phyloP scores from a whole-genome alignment of 2,113 vertebrate species.

The Nestor notabilis region DNA sequence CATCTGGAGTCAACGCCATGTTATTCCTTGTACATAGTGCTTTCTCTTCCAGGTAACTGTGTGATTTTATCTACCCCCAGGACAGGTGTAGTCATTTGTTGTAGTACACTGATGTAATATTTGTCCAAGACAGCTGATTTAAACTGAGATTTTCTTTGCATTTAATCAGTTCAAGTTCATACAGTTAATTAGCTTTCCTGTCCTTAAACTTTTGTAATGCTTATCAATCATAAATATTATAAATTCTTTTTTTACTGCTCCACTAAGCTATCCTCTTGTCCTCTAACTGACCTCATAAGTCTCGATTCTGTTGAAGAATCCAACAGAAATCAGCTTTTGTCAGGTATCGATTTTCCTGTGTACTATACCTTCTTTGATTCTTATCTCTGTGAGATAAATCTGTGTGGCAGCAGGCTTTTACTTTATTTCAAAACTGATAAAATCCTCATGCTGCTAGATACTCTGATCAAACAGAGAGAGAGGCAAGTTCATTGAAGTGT shows the following conservation, averaged over 20 bases:
- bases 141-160: not conserved
- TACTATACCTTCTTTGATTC: not conserved
- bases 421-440: not conserved
- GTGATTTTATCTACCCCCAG: not conserved
- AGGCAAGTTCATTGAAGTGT: not conserved
- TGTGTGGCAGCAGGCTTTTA: not conserved
- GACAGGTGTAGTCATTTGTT: not conserved
- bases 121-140: not conserved
- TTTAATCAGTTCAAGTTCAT: not conserved
- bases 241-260: not conserved
- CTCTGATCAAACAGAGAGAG: not conserved
- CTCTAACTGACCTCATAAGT: not conserved
- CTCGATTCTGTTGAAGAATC: not conserved
- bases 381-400: not conserved
- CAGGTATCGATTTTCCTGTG: not conserved
- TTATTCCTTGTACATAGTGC: constrained; percentile 52
- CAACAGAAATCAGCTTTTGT: not conserved
- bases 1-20: constrained; percentile 66
- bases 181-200: not conserved
- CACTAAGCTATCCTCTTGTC: not conserved
- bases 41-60: constrained; percentile 60
- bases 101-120: not conserved
- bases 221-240: not conserved
- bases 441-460: not conserved
- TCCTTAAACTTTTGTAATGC: not conserved